Conservation (phyloP, 2,888 invertebrate species). For the Elysia crispata region DNA sequence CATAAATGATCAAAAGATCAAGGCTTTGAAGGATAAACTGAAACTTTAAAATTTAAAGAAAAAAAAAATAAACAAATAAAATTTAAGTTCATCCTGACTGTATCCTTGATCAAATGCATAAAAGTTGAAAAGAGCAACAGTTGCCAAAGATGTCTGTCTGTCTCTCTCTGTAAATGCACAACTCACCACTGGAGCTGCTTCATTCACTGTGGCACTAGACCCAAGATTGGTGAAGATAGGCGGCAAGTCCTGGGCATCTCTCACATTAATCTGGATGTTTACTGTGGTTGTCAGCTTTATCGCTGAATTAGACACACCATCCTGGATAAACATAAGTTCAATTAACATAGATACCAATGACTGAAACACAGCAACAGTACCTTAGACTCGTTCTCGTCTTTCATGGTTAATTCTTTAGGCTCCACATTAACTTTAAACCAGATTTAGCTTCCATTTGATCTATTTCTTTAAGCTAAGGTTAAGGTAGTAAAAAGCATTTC, state of each 20-base stretch:
- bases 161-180: neutral
- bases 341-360: too few relatives aligned
- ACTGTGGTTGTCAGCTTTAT: constrained; percentile 46
- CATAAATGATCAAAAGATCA: neutral
- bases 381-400: too few relatives aligned
- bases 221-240: constrained; percentile 85
- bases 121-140: too few relatives aligned
- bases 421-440: too few relatives aligned
- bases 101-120: neutral
- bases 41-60: too few relatives aligned
- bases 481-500: too few relatives aligned
- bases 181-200: constrained; percentile 59
- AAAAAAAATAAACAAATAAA: neutral
- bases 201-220: constrained; percentile 55
- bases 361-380: too few relatives aligned
- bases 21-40: too few relatives aligned
- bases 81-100: too few relatives aligned
- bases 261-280: constrained; percentile 78
- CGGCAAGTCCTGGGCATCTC: constrained; percentile 93
- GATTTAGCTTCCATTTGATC: too few relatives aligned
- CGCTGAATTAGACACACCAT: constrained; percentile 33
- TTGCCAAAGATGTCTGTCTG: neutral
- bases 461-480: too few relatives aligned
- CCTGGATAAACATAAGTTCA: constrained; percentile 41
- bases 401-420: too few relatives aligned